Percentiles rank a stretch among this genome's conserved stretches.
Conservation (phyloP, 2,888 invertebrate species). For the Taphrorychus bicolor region DNA sequence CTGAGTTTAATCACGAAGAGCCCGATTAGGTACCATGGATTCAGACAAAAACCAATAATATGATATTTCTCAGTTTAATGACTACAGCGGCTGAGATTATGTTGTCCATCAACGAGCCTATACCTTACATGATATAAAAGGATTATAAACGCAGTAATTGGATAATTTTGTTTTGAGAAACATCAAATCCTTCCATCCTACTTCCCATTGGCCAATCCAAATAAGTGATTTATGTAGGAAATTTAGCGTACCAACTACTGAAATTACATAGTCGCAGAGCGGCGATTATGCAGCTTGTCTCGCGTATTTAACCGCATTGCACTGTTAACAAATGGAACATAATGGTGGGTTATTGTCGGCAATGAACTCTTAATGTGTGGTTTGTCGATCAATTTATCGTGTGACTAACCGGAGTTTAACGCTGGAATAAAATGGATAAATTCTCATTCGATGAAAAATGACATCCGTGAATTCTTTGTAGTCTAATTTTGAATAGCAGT, state of each 20-base stretch:
- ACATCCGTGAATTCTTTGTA: too few relatives aligned
- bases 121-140: too few relatives aligned
- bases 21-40: slow-evolving; percentile 1
- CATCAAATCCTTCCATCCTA: too few relatives aligned
- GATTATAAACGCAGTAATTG: too few relatives aligned
- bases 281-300: slow-evolving; percentile 32
- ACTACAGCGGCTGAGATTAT: not conserved
- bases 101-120: too few relatives aligned
- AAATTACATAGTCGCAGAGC: slow-evolving; percentile 30
- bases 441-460: not conserved
- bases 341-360: slow-evolving; percentile 35
- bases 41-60: not conserved
- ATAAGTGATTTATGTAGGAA: slow-evolving; percentile 32
- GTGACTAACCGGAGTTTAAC: slow-evolving; percentile 24
- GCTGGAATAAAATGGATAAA: not conserved
- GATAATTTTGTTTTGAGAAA: too few relatives aligned
- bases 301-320: slow-evolving; percentile 30
- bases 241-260: slow-evolving; percentile 27
- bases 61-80: not conserved
- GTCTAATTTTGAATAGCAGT: not conserved
- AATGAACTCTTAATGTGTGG: slow-evolving; percentile 26
- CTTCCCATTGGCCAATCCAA: slow-evolving; percentile 12
- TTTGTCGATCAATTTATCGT: slow-evolving; percentile 34
- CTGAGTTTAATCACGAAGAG: slow-evolving; percentile 36
- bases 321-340: slow-evolving; percentile 40